These are phyloP conservation scores for Plebejus melissa DNA, from an alignment of 2,888 invertebrate genomes.

Conservation along the genomic window DNA sequence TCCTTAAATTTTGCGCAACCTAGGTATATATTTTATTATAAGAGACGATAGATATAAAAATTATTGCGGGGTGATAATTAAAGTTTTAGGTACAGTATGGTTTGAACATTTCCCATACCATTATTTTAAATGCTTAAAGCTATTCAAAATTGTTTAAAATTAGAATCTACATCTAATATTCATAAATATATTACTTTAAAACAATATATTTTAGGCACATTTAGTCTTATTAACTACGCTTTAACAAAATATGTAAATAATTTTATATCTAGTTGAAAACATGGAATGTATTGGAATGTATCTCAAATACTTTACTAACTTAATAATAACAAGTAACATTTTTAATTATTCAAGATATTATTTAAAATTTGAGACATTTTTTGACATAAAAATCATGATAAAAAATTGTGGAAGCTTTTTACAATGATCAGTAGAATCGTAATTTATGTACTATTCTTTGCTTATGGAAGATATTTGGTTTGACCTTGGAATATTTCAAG, in stretches of 20 bases:
- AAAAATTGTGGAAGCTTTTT: neutral
- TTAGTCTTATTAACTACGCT: slow-evolving; percentile 22
- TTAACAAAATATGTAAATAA: slow-evolving; percentile 28
- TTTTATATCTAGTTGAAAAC: slow-evolving; percentile 20
- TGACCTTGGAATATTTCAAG: neutral
- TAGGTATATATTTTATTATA: neutral
- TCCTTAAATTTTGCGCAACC: neutral
- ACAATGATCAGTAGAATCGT: neutral
- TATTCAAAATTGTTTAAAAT: neutral
- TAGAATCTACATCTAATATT: neutral
- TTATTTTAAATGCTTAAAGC: neutral
- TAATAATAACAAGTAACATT: neutral
- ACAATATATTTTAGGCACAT: slow-evolving; percentile 47
- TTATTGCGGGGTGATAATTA: no score
- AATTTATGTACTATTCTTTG: neutral
- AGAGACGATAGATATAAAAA: neutral
- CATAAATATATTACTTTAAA: slow-evolving; percentile 12
- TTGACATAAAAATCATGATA: neutral
- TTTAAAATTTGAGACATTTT: slow-evolving; percentile 1
- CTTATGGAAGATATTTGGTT: neutral
- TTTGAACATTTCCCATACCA: neutral
- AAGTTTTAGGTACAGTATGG: no score
- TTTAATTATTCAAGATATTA: neutral
- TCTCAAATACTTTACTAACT: neutral
- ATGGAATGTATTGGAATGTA: slow-evolving; percentile 15